Base-by-base conservation (phyloP, 2,888 invertebrate genomes). In the Cephus pulcher region DNA sequence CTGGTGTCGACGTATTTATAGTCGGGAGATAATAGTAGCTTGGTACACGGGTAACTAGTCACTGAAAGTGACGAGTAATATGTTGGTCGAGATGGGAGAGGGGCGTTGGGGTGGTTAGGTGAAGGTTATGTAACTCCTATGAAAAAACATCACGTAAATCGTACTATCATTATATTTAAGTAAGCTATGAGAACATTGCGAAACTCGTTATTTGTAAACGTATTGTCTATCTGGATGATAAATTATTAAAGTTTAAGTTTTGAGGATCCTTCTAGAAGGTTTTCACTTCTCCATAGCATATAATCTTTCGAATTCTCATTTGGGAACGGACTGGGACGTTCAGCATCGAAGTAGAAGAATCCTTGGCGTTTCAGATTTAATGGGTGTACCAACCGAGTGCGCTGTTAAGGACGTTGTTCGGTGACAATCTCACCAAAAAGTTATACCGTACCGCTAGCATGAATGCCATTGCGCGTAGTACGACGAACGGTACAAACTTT, bases 41-140 rank as follows among this genome's bases (percentile, higher is more conserved):
- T 23, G 23, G 9, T 56, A 56, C 0, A 0, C 23, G 23, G 2
- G 6, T 23, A 56, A 56, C 56, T 9, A 9, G 23, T 56, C 56
- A 56, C 0, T 4, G 12, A 23, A 1, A 23, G 0, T 23, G 40
- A 23, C 2, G 9, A 56, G 56, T 1, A 56, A 9, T 6, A 56
- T 23, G 6, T 9, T 9, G 4, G 12, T 0, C 0, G 56, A 2
- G 15, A 9, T 23, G 6, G 9, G 23, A 0, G 2, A 6, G 4
- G 12, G 23, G 23, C 2, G 4, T n/a, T n/a, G n/a, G n/a, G 0
- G 4, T 0, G 9, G 3, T 12, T 12, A 12, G 37, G 15, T 6
- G 15, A 40, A 56, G 2, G 1, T 56, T 56, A 4, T 56, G 9
- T 23, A 23, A 56, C 23, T 56, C 9, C 23, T 56, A 6, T 23